phyloP scores from a whole-genome alignment of 2,797 vertebrate species.

The Eupleurogrammus muticus region DNA sequence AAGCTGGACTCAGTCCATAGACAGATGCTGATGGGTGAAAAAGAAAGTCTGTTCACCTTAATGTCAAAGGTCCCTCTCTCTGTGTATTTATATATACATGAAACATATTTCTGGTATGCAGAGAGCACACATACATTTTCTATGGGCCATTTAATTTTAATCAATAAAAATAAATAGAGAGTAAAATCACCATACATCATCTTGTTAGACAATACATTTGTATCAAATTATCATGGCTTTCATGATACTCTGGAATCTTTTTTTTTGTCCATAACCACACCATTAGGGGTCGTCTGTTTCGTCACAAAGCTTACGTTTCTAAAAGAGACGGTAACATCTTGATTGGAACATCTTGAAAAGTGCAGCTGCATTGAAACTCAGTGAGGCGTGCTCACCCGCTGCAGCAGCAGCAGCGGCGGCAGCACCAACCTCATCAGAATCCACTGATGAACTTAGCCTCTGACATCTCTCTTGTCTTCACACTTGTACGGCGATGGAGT shows the following conservation, averaged over 20 bases:
- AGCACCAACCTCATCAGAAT: slow-evolving; percentile 81
- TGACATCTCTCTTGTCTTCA: slow-evolving; percentile 83
- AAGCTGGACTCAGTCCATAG: slow-evolving; percentile 67
- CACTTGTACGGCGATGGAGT: slow-evolving; percentile 67
- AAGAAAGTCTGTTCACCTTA: slow-evolving; percentile 38
- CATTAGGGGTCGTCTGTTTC: slow-evolving; percentile 38
- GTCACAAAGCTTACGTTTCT: slow-evolving; percentile 56
- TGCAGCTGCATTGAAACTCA: slow-evolving; percentile 78
- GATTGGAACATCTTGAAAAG: slow-evolving; percentile 82
- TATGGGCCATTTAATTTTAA: slow-evolving; percentile 23
- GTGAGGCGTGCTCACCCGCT: slow-evolving; percentile 75
- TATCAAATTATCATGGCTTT: slow-evolving; percentile 53
- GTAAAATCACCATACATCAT: slow-evolving; percentile 2
- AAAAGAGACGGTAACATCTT: slow-evolving; percentile 77
- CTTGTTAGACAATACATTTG: neutral
- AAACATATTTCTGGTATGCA: slow-evolving; percentile 16
- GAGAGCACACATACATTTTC: neutral
- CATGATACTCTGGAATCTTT: slow-evolving; percentile 29
- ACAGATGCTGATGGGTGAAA: slow-evolving; percentile 65
- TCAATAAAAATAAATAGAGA: slow-evolving; percentile 19
- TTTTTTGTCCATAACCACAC: slow-evolving; percentile 40
- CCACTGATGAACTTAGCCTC: slow-evolving; percentile 84
- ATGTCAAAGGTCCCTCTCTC: slow-evolving; percentile 27
- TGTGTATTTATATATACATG: no score
- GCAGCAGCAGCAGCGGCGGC: slow-evolving; percentile 58